Evolutionary conservation across 2,888 invertebrate species (phyloP), one percentile per base, ranked within the genome.

Genomic region (Thymelicus sylvestris): DNA sequence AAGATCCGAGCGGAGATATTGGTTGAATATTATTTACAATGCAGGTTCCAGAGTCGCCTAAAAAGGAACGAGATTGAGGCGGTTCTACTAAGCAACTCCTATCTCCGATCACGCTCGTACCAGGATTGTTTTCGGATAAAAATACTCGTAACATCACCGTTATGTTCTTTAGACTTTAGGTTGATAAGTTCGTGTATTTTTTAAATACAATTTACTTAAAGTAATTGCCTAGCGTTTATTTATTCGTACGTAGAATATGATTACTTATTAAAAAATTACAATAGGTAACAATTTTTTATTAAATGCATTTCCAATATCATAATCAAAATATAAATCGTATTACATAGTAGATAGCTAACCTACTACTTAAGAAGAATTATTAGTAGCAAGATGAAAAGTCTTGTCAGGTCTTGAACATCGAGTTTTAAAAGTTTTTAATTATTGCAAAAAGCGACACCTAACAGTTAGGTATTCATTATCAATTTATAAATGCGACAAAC

Each of bases 1-100:
- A 74, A 73, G 68, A 69, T 71, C 72, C 44, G 74, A 75, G 73
- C 67, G 52, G 31, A 75, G 74, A 77, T 71, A 66, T 71, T 62
- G 65, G 66, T 61, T 66, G 71, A 71, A 66, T 71, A 71, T 71
- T 71, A 71, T 66, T 70, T 66, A 71, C 66, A 66, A 47, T 61
- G 39, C 69, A 65, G 61, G 52, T 66, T 12, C 52, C 61, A 41
- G 44, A 60, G 60, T 60, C 65, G 44, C 71, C 71, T 55, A 71
- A 71, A 66, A 71, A 61, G 71, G 70, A 70, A 52, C 65, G 60
- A 50, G 69, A 60, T 66, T 55, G 66, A 62, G 48, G 66, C 52
- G 69, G 50, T 64, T 65, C 65, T 31, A 57, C 47, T 55, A 48
- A 57, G 41, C 67, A 67, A 44, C 62, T 52, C 52, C 57, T 65